A percentile compares a stretch with the other conserved stretches of the same genome.
These are phyloP conservation scores for Falco peregrinus DNA, from an alignment of 2,797 vertebrate species.

Conservation along the genomic window DNA sequence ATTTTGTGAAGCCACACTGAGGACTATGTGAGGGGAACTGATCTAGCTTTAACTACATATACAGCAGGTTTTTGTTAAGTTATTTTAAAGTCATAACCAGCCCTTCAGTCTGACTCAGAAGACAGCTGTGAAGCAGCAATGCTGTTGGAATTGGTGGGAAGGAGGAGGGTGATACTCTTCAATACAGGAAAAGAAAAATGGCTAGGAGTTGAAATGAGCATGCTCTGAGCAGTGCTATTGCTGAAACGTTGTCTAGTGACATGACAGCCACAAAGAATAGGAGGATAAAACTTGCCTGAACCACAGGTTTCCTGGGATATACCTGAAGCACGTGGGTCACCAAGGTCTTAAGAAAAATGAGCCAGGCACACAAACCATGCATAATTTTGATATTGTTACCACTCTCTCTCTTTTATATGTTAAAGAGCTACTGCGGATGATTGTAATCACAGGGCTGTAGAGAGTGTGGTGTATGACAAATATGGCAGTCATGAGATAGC, in stretches of 20 bases:
- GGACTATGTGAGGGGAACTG: not conserved
- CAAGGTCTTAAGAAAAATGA: not conserved
- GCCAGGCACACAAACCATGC: not conserved
- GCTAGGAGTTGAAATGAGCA: not conserved
- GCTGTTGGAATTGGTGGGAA: not conserved
- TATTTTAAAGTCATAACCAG: not conserved
- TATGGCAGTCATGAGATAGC: accelerated
- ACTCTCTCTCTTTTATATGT: not conserved
- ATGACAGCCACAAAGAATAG: not conserved
- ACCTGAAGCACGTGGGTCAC: not conserved
- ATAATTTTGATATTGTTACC: not conserved
- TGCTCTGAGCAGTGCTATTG: not conserved
- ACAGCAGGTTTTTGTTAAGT: not conserved
- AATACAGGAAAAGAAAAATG: not conserved
- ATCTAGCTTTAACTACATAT: not conserved
- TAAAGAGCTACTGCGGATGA: not conserved
- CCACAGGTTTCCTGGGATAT: not conserved
- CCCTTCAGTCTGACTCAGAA: not conserved
- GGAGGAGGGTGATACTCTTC: not conserved
- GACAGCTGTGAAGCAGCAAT: not conserved
- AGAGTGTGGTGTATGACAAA: not conserved
- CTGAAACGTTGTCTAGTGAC: not conserved
- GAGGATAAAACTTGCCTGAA: not conserved
- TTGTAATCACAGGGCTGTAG: not conserved
- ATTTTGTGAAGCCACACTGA: not conserved